Conservation (phyloP, 2,113 vertebrate species). For the Cyprichromis sp. region DNA sequence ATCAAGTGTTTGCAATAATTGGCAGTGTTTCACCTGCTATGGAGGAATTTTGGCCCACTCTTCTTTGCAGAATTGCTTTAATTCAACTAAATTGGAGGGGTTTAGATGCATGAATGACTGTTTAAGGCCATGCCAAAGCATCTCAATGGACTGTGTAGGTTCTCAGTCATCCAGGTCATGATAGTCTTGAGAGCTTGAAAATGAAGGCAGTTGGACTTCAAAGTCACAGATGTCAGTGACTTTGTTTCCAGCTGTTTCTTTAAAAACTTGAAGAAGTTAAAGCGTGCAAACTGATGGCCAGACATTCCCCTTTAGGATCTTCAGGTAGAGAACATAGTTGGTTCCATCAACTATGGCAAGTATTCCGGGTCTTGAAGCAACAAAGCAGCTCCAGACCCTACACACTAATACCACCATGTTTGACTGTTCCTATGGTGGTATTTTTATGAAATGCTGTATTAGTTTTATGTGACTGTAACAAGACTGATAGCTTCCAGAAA, state of each 20-base stretch:
- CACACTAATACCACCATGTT: neutral
- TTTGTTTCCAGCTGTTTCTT: neutral
- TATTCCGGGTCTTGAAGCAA: neutral
- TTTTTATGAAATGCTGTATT: neutral
- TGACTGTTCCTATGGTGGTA: neutral
- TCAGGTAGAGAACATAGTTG: neutral
- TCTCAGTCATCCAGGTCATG: neutral
- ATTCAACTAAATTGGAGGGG: neutral
- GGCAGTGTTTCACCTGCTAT: neutral
- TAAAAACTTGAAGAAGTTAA: neutral
- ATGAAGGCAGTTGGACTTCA: neutral
- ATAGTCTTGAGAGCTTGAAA: neutral
- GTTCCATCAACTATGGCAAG: neutral
- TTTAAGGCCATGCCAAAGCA: neutral
- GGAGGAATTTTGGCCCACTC: neutral
- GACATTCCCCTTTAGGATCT: neutral
- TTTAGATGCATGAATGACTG: neutral
- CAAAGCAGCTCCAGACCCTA: neutral
- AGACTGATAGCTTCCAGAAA: neutral
- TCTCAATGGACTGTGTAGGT: neutral
- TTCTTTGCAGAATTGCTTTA: neutral
- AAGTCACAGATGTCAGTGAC: neutral
- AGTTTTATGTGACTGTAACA: neutral
- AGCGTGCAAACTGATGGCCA: neutral
- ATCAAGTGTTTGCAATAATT: neutral